Percentiles rank a stretch among this genome's conserved stretches.
phyloP scores from a whole-genome alignment of 2,113 vertebrate genomes.

The Spea multiplicata region DNA sequence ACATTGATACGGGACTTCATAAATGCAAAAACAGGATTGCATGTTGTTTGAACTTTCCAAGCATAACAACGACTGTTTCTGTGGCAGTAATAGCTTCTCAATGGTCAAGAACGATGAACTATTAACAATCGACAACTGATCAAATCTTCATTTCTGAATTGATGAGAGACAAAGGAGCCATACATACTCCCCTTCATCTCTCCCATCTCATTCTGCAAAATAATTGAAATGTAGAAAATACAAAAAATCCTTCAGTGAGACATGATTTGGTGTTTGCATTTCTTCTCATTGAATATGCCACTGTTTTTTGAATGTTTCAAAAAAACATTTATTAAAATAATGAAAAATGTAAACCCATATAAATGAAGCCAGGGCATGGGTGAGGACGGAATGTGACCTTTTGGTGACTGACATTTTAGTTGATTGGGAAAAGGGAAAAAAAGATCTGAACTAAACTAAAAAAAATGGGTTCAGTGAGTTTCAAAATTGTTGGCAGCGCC shows the following conservation, averaged over 20 bases:
- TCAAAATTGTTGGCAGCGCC: no score
- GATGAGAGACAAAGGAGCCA: neutral
- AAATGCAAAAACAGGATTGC: neutral
- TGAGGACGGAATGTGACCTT: no score
- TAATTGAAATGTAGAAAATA: slow-evolving; percentile 13
- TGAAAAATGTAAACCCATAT: no score
- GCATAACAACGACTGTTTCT: neutral
- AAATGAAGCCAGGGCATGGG: no score
- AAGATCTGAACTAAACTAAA: no score
- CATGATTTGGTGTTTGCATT: neutral
- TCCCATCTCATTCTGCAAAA: slow-evolving; percentile 10
- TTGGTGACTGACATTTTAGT: no score
- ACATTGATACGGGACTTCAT: no score
- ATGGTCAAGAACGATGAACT: neutral
- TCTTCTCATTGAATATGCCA: neutral
- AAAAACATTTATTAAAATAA: no score
- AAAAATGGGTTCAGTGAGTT: no score
- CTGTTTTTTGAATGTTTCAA: neutral
- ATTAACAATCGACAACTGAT: slow-evolving; percentile 8
- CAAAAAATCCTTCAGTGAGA: neutral
- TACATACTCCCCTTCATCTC: neutral
- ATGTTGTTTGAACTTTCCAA: neutral
- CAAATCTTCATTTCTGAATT: neutral
- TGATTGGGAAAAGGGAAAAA: no score
- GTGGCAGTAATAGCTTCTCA: neutral